A percentile compares a stretch with the other conserved stretches of the same genome.
phyloP scores from a whole-genome alignment of 2,797 vertebrate genomes.

The Crax fasciolata region DNA sequence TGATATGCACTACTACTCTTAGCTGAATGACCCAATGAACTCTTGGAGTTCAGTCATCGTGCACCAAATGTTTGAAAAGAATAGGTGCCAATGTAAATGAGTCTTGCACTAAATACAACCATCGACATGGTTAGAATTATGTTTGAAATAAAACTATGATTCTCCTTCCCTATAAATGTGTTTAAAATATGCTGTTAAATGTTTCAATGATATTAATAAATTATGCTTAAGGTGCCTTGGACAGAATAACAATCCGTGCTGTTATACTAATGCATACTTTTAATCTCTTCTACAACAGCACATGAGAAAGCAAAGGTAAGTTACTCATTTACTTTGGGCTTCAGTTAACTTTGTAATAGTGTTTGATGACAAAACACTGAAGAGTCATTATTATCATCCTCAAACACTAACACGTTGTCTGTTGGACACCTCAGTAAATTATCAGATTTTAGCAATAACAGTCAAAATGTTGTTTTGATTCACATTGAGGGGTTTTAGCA shows the following conservation, averaged over 20 bases:
- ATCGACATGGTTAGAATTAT: neutral
- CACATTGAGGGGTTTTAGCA: neutral
- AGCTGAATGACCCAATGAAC: too few species aligned
- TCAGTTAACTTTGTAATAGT: neutral
- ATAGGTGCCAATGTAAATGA: neutral
- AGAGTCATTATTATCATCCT: neutral
- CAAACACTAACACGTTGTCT: neutral
- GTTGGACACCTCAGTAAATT: neutral
- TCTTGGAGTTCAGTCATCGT: too few species aligned
- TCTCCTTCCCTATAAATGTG: neutral
- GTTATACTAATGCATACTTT: constrained; percentile 7
- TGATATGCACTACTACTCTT: neutral
- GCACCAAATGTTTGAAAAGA: neutral
- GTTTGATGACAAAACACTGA: neutral
- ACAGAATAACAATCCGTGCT: neutral
- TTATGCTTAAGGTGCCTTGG: neutral
- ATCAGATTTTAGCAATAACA: neutral
- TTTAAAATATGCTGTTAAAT: neutral
- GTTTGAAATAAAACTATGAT: neutral
- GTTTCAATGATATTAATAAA: constrained; percentile 44
- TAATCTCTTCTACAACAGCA: neutral
- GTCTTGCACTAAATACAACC: neutral
- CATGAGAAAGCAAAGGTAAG: neutral
- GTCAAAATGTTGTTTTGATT: neutral
- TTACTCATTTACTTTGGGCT: constrained; percentile 24